A percentile compares a stretch with the other conserved stretches of the same genome.
These are phyloP conservation scores for Thalpophila matura DNA, from an alignment of 2,888 invertebrate species.

Conservation along the genomic window DNA sequence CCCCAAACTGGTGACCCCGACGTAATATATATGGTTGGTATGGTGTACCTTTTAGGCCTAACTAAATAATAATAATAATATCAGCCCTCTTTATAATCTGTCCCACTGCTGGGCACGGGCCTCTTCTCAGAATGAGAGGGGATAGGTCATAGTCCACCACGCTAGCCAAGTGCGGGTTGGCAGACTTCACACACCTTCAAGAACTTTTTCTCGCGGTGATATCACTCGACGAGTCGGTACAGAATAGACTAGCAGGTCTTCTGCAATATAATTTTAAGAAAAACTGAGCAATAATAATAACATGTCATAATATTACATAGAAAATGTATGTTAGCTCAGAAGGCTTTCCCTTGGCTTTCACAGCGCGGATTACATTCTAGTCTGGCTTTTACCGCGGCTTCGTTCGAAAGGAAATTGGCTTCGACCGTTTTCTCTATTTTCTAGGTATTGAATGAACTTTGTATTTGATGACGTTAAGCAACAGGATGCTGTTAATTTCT, in stretches of 20 bases:
- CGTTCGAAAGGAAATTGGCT: slow-evolving; percentile 44
- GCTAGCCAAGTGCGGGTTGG: too few species aligned
- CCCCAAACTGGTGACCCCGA: too few species aligned
- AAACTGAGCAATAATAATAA: not conserved
- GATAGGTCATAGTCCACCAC: too few species aligned
- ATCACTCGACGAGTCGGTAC: too few species aligned
- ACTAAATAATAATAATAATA: too few species aligned
- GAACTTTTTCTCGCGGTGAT: too few species aligned
- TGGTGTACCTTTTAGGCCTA: too few species aligned
- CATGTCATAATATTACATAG: slow-evolving; percentile 29
- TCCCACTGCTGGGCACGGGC: too few species aligned
- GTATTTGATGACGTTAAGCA: slow-evolving; percentile 36
- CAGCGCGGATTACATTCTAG: slow-evolving; percentile 42
- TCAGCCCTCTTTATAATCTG: too few species aligned
- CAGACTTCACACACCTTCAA: too few species aligned
- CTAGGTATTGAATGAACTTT: slow-evolving; percentile 44
- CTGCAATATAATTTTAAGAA: slow-evolving; percentile 4
- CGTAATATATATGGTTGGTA: too few species aligned
- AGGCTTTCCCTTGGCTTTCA: slow-evolving; percentile 55
- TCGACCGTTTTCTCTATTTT: slow-evolving; percentile 40
- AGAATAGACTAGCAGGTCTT: not conserved
- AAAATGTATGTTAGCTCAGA: slow-evolving; percentile 18
- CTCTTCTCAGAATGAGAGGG: too few species aligned
- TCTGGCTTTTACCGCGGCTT: slow-evolving; percentile 33
- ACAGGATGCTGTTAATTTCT: slow-evolving; percentile 33